Base-by-base conservation (phyloP, 1,140 invertebrate genomes). In the Lerema accius region DNA sequence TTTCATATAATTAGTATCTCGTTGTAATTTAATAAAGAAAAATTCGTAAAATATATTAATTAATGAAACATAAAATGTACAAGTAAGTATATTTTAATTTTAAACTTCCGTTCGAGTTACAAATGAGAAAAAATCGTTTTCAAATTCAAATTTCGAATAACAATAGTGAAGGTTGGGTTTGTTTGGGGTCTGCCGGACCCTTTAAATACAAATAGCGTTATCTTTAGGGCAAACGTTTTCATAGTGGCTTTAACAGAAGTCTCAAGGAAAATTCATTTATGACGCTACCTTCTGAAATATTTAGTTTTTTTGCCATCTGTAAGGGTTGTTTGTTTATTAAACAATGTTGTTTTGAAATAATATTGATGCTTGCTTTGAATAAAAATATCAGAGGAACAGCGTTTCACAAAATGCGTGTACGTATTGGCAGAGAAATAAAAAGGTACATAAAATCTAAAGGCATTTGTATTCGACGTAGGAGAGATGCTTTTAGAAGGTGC, bases 171-270 rank as follows among this genome's bases (percentile, higher is more conserved):
- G 53, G 28, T 50, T 48, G n/a, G 37, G 23, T 68, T 55, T 67
- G 45, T 61, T 72, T 66, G 62, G 35, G 62, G 46, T 53, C 53
- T 51, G 16, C 16, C 50, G 71, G 64, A 50, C 68, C 72, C 50
- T 69, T 76, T 67, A 73, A 73, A 71, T 64, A 73, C 76, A 78
- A 78, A 78, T 73, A 78, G 69, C 65, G 15, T 65, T 65, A 61
- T 69, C 75, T 72, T 65, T 43, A 55, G 46, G 46, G 48, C 17
- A 39, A 48, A 39, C 17, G 35, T 53, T 55, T 65, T 65, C 45
- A 56, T 59, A 58, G 39, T 62, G 37, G 37, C 32, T 62, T 32
- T 37, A 43, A 40, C 48, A 42, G 23, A 62, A 46, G 39, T 42
- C 48, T 49, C 46, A 40, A 50, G 39, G 48, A 49, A 59, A 59